These are phyloP conservation scores for Antechinus flavipes DNA, from an alignment of 2,113 vertebrate species.

Conservation along the genomic window DNA sequence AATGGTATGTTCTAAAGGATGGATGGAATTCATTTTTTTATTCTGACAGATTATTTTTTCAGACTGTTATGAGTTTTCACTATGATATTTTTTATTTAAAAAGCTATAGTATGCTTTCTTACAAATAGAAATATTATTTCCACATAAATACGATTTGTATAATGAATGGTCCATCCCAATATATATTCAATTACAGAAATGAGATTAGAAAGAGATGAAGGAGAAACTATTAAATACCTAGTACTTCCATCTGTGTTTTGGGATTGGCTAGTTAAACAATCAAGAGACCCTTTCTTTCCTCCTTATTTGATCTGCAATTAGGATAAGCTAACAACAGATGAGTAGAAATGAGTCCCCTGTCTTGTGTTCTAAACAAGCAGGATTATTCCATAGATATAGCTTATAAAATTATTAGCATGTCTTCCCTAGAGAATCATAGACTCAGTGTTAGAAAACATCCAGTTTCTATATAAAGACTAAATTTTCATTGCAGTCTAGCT, in stretches of 20 bases:
- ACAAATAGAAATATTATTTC: slow-evolving; percentile 42
- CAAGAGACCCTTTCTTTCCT: background rate
- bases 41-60: background rate
- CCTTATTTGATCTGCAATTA: background rate
- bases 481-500: background rate
- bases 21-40: background rate
- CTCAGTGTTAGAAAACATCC: background rate
- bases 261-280: slow-evolving; percentile 10
- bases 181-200: slow-evolving; percentile 20
- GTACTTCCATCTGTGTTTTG: background rate
- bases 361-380: background rate
- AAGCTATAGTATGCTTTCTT: background rate
- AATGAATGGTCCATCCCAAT: background rate
- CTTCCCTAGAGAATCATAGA: background rate
- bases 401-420: background rate
- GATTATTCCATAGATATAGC: background rate
- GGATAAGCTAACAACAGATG: background rate
- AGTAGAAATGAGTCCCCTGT: background rate
- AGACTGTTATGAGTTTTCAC: background rate
- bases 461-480: background rate
- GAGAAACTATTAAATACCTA: background rate
- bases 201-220: background rate
- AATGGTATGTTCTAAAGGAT: background rate
- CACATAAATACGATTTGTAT: background rate
- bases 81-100: background rate